Conservation (phyloP, 2,888 invertebrate genomes). For the Cremastinae sp. region DNA sequence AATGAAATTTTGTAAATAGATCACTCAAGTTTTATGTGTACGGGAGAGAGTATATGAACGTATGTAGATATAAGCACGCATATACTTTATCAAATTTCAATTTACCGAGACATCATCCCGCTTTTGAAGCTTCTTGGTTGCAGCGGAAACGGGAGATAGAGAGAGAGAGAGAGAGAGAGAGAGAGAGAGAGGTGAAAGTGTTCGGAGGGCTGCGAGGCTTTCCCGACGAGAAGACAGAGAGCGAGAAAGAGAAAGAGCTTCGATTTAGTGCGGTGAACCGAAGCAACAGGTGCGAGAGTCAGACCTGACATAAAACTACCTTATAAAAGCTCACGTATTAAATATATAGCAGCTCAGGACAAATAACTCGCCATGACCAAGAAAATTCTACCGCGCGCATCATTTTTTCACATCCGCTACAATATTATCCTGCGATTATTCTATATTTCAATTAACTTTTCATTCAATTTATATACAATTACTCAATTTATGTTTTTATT, state of each 20-base stretch:
- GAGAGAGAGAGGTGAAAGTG: constrained; percentile 34
- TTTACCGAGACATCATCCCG: constrained; percentile 54
- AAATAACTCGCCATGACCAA: constrained; percentile 66
- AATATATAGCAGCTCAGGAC: constrained; percentile 69
- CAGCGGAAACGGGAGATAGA: constrained; percentile 38
- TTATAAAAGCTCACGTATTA: constrained; percentile 78
- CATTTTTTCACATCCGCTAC: too few species aligned
- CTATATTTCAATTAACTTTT: too few species aligned
- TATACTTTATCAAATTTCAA: constrained; percentile 59
- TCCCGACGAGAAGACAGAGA: constrained; percentile 39
- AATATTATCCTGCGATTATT: too few species aligned
- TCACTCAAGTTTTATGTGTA: constrained; percentile 19
- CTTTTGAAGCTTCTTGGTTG: constrained; percentile 51
- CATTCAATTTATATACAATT: too few species aligned
- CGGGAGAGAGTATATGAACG: not conserved
- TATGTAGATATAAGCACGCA: constrained; percentile 3
- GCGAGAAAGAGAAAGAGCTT: constrained; percentile 68
- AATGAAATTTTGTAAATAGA: constrained; percentile 16
- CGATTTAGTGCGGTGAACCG: constrained; percentile 78
- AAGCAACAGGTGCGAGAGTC: constrained; percentile 79
- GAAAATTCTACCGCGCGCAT: constrained; percentile 23
- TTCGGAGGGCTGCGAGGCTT: too few species aligned
- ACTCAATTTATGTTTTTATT: too few species aligned
- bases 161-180: constrained; percentile 42
- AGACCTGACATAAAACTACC: constrained; percentile 74